Evolutionary conservation across 1,140 invertebrate species (phyloP), one percentile per base, ranked within the genome.

Genomic region (Zophobas atratus): DNA sequence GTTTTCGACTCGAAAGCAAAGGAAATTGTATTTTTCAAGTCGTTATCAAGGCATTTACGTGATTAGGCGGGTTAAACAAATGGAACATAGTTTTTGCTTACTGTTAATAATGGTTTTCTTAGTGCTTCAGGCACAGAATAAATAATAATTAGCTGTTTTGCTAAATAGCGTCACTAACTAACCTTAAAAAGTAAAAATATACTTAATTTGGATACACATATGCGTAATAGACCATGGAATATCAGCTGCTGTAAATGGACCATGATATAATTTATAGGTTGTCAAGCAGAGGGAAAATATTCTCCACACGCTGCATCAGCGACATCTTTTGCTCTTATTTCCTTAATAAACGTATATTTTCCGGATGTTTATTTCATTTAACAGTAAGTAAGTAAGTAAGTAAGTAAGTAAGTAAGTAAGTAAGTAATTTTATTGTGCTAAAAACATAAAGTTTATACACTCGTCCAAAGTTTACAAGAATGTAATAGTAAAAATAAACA

Each of bases 161-260:
- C 43, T 76, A 76, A 76, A 76, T 76, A 57, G 74, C 74, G 74
- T 76, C 34, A 76, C 74, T 76, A 76, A 76, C 74, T 63, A 76
- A 76, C 74, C 56, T 20, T 20, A 20, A 20, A 20, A 4, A 67
- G 43, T 43, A 57, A 43, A 67, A 76, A 49, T 48, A 60, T 36
- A 76, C 46, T 63, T 63, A 76, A 76, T 63, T 57, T 76, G 43
- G 67, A 76, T 76, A 76, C 53, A 67, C 67, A 39, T 55, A 39
- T 76, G 41, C 41, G 74, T 76, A 76, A 76, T 76, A 55, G 74
- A 76, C 36, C 74, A 56, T 76, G 74, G 74, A 76, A 63, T 76
- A 76, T 76, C 63, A 76, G 67, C 56, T 55, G 43, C 6, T 6
- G 41, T 60, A 63, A 76, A 67, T 57, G 43, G 74, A 60, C 72